These are phyloP conservation scores for Rhabdophis nuchalis DNA, from an alignment of 2,797 vertebrate genomes.

Conservation along the genomic window DNA sequence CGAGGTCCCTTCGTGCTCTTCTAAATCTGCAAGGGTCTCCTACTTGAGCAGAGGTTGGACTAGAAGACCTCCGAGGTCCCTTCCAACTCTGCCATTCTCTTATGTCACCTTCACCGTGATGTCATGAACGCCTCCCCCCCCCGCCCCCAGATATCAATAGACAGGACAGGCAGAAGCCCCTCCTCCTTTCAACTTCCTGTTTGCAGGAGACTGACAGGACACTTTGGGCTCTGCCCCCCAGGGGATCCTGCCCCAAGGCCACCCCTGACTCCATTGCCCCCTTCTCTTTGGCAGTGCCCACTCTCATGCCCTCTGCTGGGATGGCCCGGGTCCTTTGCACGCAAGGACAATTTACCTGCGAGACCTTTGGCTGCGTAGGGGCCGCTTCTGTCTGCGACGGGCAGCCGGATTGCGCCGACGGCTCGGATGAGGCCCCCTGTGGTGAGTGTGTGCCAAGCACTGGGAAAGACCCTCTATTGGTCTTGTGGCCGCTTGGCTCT, in stretches of 20 bases:
- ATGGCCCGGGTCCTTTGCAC: constrained; percentile 72
- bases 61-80: too few species aligned
- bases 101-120: not conserved
- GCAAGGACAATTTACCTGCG: constrained; percentile 75
- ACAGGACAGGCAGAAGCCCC: not conserved
- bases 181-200: not conserved
- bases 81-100: too few species aligned
- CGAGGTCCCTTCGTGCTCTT: too few species aligned
- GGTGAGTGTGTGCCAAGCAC: constrained; percentile 61
- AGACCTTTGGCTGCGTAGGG: constrained; percentile 76
- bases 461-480: accelerated
- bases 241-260: accelerated
- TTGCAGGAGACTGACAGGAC: not conserved
- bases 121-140: not conserved
- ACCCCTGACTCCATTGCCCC: not conserved
- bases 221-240: not conserved
- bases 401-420: constrained; percentile 75
- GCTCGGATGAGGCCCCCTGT: constrained; percentile 79
- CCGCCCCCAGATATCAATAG: not conserved
- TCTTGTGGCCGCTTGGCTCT: too few species aligned
- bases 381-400: constrained; percentile 75
- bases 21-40: too few species aligned
- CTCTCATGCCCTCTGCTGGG: constrained; percentile 41
- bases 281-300: constrained; percentile 25
- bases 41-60: too few species aligned